Evolutionary conservation across 1,140 invertebrate species (phyloP).

Genomic region (Spodoptera litura): DNA sequence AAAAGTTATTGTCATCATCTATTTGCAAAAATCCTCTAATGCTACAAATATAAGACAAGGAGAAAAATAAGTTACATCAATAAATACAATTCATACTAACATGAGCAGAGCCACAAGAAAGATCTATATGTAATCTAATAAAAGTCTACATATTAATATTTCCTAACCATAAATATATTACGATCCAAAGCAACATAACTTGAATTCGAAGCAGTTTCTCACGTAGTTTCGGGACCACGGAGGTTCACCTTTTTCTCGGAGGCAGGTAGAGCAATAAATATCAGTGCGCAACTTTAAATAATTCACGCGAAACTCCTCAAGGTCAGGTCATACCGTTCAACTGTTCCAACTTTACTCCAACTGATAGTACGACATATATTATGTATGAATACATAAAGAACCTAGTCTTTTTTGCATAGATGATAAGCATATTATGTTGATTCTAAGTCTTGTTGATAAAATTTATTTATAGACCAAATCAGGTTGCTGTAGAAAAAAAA

Average conservation of each 20-base stretch:
- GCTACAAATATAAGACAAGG: too few relatives aligned
- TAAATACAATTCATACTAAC: too few relatives aligned
- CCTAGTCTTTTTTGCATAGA: too few relatives aligned
- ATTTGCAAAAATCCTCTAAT: too few relatives aligned
- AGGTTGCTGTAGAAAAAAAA: too few relatives aligned
- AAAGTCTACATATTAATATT: background rate
- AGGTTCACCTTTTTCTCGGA: background rate
- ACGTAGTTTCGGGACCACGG: slow-evolving; percentile 9
- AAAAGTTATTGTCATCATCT: too few relatives aligned
- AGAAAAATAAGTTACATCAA: too few relatives aligned
- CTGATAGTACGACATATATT: too few relatives aligned
- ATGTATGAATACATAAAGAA: too few relatives aligned
- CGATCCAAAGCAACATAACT: slow-evolving; percentile 6
- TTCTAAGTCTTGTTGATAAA: too few relatives aligned
- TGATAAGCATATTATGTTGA: too few relatives aligned
- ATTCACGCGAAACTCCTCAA: slow-evolving; percentile 21
- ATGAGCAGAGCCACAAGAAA: background rate
- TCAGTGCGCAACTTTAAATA: slow-evolving; percentile 23
- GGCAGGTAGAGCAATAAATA: slow-evolving; percentile 27
- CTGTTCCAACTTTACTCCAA: background rate
- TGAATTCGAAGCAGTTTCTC: slow-evolving; percentile 8
- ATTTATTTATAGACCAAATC: too few relatives aligned
- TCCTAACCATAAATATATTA: background rate
- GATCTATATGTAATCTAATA: background rate
- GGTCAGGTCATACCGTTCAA: slow-evolving; percentile 15